These are phyloP conservation scores for Cephus nigrinus DNA, from an alignment of 2,888 invertebrate species.

Conservation along the genomic window DNA sequence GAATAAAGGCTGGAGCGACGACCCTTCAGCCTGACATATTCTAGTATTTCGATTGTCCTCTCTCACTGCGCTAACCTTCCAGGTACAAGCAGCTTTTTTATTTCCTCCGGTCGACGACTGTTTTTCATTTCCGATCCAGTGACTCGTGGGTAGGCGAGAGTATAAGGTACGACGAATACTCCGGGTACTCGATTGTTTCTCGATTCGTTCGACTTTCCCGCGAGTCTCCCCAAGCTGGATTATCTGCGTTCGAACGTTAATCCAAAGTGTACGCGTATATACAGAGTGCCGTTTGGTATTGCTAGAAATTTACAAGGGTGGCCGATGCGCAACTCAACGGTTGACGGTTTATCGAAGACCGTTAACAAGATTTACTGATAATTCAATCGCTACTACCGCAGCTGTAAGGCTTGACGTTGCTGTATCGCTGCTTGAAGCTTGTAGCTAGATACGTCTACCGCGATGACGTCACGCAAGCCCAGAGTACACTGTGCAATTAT, in stretches of 20 bases:
- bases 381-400: conserved; percentile 42
- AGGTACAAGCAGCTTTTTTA: neutral
- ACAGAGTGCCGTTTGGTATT: neutral
- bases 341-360: conserved; percentile 48
- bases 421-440: neutral
- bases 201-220: neutral
- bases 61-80: neutral
- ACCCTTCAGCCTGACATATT: neutral
- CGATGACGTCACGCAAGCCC: neutral
- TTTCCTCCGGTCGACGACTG: neutral
- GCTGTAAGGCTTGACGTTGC: conserved; percentile 37
- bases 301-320: neutral
- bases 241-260: neutral
- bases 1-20: neutral
- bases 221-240: neutral
- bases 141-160: neutral
- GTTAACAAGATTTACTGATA: conserved; percentile 49
- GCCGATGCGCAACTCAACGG: conserved; percentile 4
- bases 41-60: neutral
- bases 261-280: neutral
- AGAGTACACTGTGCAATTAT: neutral
- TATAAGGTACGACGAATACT: neutral
- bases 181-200: neutral
- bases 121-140: neutral
- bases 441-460: neutral